Conservation (phyloP, 2,113 vertebrate genomes). For the Mirounga angustirostris region DNA sequence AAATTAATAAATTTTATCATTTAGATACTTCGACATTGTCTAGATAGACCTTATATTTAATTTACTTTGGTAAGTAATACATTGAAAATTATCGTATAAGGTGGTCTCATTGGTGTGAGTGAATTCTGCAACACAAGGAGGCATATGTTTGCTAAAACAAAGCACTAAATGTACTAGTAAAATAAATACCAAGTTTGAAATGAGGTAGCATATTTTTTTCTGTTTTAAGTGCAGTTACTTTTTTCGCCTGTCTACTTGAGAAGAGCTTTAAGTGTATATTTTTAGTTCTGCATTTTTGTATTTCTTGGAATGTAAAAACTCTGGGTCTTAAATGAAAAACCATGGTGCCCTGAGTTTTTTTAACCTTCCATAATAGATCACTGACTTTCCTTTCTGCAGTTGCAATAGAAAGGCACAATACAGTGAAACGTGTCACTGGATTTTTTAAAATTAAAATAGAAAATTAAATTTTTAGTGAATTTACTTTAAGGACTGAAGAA, state of each 20-base stretch:
- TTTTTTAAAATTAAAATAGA: not conserved
- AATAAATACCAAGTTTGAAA: not conserved
- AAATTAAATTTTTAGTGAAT: not conserved
- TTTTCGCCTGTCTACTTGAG: not conserved
- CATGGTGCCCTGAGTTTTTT: not conserved
- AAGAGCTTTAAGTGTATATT: not conserved
- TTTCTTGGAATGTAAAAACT: not conserved
- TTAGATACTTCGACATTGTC: not conserved
- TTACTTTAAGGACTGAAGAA: not conserved
- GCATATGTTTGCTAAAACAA: not conserved
- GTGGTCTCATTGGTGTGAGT: not conserved
- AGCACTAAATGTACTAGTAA: not conserved
- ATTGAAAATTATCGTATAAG: not conserved
- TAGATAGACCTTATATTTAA: not conserved
- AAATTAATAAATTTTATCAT: not conserved
- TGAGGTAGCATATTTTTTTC: not conserved
- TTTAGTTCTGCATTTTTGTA: constrained; percentile 27
- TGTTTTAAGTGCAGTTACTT: not conserved
- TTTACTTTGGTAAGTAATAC: not conserved
- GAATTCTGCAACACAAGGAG: not conserved
- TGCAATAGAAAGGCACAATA: not conserved
- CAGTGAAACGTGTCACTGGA: not conserved
- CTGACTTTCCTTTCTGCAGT: not conserved
- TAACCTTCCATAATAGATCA: not conserved
- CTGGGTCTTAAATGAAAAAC: not conserved